phyloP scores from a whole-genome alignment of 2,113 vertebrate genomes.

The Myrmecobius fasciatus region DNA sequence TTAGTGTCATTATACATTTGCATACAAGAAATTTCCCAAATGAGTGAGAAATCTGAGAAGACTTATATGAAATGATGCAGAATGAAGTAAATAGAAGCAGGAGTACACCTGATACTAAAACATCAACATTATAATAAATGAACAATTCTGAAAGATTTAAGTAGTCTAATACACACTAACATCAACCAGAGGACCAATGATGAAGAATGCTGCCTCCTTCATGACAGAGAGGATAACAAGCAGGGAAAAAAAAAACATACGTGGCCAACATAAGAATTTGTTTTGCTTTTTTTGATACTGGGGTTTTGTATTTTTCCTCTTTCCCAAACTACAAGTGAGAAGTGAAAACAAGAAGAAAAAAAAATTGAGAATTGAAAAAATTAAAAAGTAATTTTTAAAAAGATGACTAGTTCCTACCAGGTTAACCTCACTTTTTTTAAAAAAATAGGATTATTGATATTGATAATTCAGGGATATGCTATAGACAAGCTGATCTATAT shows the following conservation, averaged over 20 bases:
- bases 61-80: not conserved
- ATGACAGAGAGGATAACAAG: not conserved
- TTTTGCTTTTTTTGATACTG: not conserved
- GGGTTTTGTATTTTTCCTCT: not conserved
- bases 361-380: not conserved
- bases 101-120: not conserved
- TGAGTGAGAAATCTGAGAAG: not conserved
- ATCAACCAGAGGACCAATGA: not conserved
- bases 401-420: not conserved
- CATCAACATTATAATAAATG: not conserved
- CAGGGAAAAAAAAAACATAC: not conserved
- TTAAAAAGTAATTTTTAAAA: not conserved
- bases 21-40: not conserved
- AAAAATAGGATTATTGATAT: not conserved
- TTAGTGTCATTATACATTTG: not conserved
- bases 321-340: not conserved
- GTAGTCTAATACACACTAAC: not conserved
- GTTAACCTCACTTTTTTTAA: not conserved
- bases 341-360: not conserved
- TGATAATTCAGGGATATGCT: not conserved
- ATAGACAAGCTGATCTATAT: not conserved
- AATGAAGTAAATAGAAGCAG: not conserved
- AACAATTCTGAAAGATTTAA: not conserved
- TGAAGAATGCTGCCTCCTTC: not conserved
- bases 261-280: not conserved